Evolutionary conservation across 2,888 invertebrate genomes (phyloP).

Genomic region (Timema cristinae): DNA sequence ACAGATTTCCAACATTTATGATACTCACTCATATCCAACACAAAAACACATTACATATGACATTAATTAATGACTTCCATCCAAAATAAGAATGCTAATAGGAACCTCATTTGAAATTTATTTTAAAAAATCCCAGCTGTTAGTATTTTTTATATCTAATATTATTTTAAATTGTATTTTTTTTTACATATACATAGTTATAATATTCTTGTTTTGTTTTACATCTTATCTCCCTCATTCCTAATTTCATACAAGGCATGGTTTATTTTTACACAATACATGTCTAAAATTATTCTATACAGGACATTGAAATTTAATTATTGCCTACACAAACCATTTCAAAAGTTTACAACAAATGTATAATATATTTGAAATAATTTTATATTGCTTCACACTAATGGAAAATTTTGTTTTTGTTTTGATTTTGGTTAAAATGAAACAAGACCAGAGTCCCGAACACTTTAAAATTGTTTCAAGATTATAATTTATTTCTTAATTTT

Average conservation of each 20-base stretch:
- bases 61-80: constrained; percentile 10
- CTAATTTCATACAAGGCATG: constrained; percentile 14
- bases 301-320: constrained; percentile 6
- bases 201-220: constrained; percentile 8
- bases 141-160: constrained; percentile 12
- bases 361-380: too few species aligned
- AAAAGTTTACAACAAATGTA: too few species aligned
- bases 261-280: constrained; percentile 16
- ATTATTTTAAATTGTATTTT: constrained; percentile 13
- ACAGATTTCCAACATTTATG: constrained; percentile 16
- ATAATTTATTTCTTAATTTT: too few species aligned
- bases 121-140: constrained; percentile 17
- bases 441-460: too few species aligned
- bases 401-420: too few species aligned
- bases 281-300: constrained; percentile 13
- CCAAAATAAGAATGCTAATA: constrained; percentile 17
- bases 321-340: too few species aligned
- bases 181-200: constrained; percentile 12
- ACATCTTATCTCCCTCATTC: constrained; percentile 7
- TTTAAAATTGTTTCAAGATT: too few species aligned
- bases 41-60: constrained; percentile 9
- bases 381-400: too few species aligned
- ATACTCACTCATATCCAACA: constrained; percentile 15
- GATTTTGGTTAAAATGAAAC: too few species aligned
- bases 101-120: constrained; percentile 17